A percentile compares a stretch with the other conserved stretches of the same genome.
phyloP scores from a whole-genome alignment of 2,888 invertebrate genomes.

The Alloscopus bannaensis region DNA sequence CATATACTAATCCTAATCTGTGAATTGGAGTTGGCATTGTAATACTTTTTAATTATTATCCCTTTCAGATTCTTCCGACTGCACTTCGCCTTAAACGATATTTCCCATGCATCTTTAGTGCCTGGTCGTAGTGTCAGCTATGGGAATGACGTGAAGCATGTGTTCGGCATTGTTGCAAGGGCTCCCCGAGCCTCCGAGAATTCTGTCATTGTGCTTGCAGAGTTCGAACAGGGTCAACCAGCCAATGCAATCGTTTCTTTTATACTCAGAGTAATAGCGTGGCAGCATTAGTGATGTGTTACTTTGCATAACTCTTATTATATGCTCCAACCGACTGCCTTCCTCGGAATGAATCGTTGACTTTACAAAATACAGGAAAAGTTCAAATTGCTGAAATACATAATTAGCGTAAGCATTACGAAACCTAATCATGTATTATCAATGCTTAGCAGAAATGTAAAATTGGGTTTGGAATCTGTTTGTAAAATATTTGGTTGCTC shows the following conservation, averaged over 20 bases:
- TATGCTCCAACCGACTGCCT: slow-evolving; percentile 5
- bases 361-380: slow-evolving; percentile 24
- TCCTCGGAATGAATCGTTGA: slow-evolving; percentile 5
- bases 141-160: slow-evolving; percentile 67
- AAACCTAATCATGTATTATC: too few relatives aligned
- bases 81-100: slow-evolving; percentile 69
- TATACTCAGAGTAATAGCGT: slow-evolving; percentile 71
- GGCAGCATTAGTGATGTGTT: slow-evolving; percentile 66
- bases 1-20: background rate
- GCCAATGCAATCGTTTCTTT: slow-evolving; percentile 72
- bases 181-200: slow-evolving; percentile 69
- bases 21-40: background rate
- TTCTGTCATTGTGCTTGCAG: slow-evolving; percentile 71
- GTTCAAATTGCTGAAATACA: slow-evolving; percentile 34
- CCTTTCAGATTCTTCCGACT: slow-evolving; percentile 70
- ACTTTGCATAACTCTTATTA: background rate
- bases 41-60: background rate
- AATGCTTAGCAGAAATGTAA: too few relatives aligned
- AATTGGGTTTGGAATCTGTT: too few relatives aligned
- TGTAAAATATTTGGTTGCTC: too few relatives aligned
- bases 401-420: too few relatives aligned
- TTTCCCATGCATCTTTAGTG: slow-evolving; percentile 68
- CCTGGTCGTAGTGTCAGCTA: slow-evolving; percentile 68
- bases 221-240: slow-evolving; percentile 72
- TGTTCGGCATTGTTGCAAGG: slow-evolving; percentile 71